phyloP scores from a whole-genome alignment of 2,113 vertebrate species.

The Sardina pilchardus region DNA sequence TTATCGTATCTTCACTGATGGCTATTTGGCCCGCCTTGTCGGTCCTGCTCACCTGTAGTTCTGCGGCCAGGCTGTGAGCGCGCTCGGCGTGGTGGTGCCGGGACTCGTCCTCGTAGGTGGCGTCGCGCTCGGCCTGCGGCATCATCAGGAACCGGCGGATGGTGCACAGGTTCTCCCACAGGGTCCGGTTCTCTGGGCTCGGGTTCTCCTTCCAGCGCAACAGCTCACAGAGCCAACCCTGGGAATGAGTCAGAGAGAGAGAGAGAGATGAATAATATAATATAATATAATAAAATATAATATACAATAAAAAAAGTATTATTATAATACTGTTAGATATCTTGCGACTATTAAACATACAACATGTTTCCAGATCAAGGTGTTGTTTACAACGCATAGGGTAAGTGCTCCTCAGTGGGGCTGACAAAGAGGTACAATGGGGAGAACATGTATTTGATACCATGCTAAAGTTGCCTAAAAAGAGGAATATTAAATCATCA shows the following conservation, averaged over 20 bases:
- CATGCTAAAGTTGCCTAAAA: no score
- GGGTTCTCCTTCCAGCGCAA: slow-evolving; percentile 94
- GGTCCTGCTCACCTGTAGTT: slow-evolving; percentile 78
- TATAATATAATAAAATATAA: no score
- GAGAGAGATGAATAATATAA: background rate
- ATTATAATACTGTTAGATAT: no score
- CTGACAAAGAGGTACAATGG: no score
- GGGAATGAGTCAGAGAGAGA: slow-evolving; percentile 2
- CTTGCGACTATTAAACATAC: no score
- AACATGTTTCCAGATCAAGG: no score
- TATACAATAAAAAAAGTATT: no score
- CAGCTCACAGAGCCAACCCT: slow-evolving; percentile 94
- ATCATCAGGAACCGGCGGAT: slow-evolving; percentile 89
- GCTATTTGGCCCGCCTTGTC: background rate
- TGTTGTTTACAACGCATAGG: no score
- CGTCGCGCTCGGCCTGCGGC: slow-evolving; percentile 81
- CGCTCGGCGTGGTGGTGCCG: slow-evolving; percentile 86
- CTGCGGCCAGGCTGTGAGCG: slow-evolving; percentile 80
- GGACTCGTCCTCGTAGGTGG: slow-evolving; percentile 88
- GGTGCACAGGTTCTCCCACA: slow-evolving; percentile 95
- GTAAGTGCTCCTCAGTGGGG: no score
- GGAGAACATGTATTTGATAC: no score
- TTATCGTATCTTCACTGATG: background rate
- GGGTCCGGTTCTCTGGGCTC: slow-evolving; percentile 88
- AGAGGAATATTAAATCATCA: no score